These are phyloP conservation scores for Gobionotothen gibberifrons DNA, from an alignment of 2,797 vertebrate genomes.

Conservation along the genomic window DNA sequence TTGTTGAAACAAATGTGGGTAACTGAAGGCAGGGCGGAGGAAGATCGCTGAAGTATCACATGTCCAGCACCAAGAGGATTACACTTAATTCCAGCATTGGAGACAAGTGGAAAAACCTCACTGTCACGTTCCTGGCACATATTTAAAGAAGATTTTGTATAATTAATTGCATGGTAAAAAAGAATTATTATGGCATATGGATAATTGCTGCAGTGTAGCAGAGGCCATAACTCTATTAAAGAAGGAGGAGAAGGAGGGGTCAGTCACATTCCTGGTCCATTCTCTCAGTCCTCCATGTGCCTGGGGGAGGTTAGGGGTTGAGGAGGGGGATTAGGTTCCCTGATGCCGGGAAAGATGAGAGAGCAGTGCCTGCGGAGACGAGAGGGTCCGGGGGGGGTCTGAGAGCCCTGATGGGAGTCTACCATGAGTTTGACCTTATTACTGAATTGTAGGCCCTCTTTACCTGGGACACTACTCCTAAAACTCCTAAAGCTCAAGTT, in stretches of 20 bases:
- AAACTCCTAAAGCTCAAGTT: neutral
- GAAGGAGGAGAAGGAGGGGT: conserved; percentile 48
- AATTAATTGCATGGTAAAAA: conserved; percentile 33
- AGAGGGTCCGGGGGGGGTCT: conserved; percentile 52
- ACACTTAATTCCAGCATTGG: conserved; percentile 3
- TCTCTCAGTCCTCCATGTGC: conserved; percentile 70
- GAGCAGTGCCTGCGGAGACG: conserved; percentile 55
- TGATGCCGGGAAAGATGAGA: conserved; percentile 77
- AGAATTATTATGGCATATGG: conserved; percentile 7
- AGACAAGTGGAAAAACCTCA: conserved; percentile 25
- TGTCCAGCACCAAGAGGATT: conserved; percentile 5
- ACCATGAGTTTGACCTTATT: conserved; percentile 47
- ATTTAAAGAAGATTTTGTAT: conserved; percentile 17
- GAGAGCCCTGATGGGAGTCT: conserved; percentile 32
- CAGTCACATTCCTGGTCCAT: conserved; percentile 71
- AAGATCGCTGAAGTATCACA: neutral
- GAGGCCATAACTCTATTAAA: conserved; percentile 34
- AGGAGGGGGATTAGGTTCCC: conserved; percentile 76
- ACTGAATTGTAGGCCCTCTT: conserved; percentile 28
- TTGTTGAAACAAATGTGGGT: conserved; percentile 23
- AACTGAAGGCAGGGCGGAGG: conserved; percentile 12
- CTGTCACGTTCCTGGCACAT: conserved; percentile 31
- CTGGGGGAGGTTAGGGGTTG: conserved; percentile 72
- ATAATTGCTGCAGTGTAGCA: conserved; percentile 25
- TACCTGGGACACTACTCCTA: conserved; percentile 8